Conservation (phyloP, 2,113 vertebrate genomes). For the Vombatus ursinus region DNA sequence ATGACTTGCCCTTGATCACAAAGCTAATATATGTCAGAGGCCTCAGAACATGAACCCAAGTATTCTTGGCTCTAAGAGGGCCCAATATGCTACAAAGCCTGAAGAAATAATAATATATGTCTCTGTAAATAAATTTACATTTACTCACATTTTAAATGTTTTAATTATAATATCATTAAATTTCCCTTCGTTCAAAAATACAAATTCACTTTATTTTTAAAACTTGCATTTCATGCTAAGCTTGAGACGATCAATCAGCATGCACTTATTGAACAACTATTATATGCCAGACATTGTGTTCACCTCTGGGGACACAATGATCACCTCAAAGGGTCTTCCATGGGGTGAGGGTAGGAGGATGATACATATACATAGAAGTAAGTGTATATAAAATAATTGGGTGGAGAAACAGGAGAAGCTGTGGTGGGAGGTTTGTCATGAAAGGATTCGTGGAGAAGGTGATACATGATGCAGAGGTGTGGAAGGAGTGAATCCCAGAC, state of each 20-base stretch:
- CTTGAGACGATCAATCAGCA: background rate
- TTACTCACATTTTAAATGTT: background rate
- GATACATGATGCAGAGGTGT: background rate
- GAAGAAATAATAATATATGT: background rate
- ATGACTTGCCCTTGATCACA: background rate
- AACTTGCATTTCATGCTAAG: background rate
- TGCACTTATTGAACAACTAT: background rate
- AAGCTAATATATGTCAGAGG: background rate
- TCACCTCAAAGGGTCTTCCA: background rate
- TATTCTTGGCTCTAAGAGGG: background rate
- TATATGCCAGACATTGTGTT: background rate
- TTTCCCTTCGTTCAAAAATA: conserved; percentile 10
- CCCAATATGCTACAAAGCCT: background rate
- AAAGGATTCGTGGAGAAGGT: background rate
- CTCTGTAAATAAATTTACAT: background rate
- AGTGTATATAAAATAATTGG: background rate
- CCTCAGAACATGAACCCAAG: background rate
- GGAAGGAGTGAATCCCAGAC: background rate
- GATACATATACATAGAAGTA: background rate
- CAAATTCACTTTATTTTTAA: background rate
- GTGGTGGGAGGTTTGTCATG: background rate
- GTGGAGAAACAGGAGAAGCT: background rate
- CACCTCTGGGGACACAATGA: background rate
- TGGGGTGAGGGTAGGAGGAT: background rate
- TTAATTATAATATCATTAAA: background rate